Percentiles rank a stretch among this genome's conserved stretches.
These are phyloP conservation scores for Odontesthes bonariensis DNA, from an alignment of 2,113 vertebrate genomes.

Conservation along the genomic window DNA sequence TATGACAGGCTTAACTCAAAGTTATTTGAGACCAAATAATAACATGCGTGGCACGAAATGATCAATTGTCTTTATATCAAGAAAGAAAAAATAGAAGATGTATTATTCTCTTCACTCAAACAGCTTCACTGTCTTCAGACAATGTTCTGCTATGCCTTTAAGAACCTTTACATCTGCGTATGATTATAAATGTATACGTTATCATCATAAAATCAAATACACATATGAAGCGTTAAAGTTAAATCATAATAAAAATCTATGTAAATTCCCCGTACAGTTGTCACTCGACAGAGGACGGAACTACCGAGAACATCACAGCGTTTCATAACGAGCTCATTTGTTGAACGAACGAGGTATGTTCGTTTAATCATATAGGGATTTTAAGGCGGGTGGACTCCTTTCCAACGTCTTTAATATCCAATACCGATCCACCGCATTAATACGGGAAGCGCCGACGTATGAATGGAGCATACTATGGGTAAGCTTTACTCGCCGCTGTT, in stretches of 20 bases:
- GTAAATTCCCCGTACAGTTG: too few species aligned
- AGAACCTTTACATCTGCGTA: not conserved
- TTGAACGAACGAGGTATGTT: conserved; percentile 4
- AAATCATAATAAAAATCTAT: not conserved
- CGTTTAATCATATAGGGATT: accelerated
- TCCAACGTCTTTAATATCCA: accelerated
- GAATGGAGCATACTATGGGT: conserved; percentile 4
- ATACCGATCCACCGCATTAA: accelerated
- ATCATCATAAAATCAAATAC: not conserved
- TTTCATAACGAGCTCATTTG: conserved; percentile 52
- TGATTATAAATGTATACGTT: not conserved
- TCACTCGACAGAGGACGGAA: conserved; percentile 35
- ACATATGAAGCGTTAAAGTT: not conserved
- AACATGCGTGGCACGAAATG: not conserved
- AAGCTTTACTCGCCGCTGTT: not conserved
- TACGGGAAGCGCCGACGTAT: not conserved
- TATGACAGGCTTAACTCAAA: not conserved
- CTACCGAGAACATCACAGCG: not conserved
- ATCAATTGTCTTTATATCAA: not conserved
- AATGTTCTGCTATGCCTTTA: not conserved
- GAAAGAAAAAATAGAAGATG: not conserved
- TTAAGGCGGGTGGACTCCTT: conserved; percentile 31
- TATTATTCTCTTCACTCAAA: not conserved
- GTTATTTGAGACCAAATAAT: not conserved
- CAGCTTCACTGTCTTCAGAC: not conserved